phyloP scores from a whole-genome alignment of 2,113 vertebrate genomes.

The Ctenodactylus gundi region DNA sequence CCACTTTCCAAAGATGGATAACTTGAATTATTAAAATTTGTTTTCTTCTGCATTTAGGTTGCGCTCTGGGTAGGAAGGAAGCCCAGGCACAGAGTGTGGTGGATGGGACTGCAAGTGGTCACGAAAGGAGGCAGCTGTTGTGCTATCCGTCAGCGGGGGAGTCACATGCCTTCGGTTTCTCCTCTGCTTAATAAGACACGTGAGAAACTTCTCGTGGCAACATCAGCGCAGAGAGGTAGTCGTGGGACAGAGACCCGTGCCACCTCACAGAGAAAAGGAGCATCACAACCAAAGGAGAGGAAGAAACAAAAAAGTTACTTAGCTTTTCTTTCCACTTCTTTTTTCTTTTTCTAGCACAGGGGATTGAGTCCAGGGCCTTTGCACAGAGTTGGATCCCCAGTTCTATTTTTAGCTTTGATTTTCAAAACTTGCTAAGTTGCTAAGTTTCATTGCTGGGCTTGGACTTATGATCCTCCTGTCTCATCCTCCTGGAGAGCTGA shows the following conservation, averaged over 20 bases:
- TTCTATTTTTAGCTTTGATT: no score
- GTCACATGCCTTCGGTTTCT: slow-evolving; percentile 38
- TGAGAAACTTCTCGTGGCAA: slow-evolving; percentile 46
- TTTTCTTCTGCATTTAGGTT: neutral
- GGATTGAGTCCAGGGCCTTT: no score
- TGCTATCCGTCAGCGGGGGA: neutral
- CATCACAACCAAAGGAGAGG: neutral
- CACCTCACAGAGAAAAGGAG: slow-evolving; percentile 14
- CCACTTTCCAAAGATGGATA: neutral
- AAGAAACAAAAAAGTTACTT: neutral
- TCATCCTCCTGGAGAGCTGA: no score
- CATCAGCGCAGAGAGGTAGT: slow-evolving; percentile 53
- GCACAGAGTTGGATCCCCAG: no score
- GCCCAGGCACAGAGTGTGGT: neutral
- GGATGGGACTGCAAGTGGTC: neutral
- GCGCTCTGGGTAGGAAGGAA: slow-evolving; percentile 1
- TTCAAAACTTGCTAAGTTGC: no score
- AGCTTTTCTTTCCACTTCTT: neutral
- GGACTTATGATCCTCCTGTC: no score
- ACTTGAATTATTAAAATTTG: neutral
- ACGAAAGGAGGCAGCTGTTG: slow-evolving; percentile 27
- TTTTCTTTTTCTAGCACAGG: no score
- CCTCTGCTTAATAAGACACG: slow-evolving; percentile 35
- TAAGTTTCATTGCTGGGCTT: no score
- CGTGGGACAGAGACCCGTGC: slow-evolving; percentile 6